These are phyloP conservation scores for Melospiza georgiana DNA, from an alignment of 2,113 vertebrate genomes.

Conservation along the genomic window DNA sequence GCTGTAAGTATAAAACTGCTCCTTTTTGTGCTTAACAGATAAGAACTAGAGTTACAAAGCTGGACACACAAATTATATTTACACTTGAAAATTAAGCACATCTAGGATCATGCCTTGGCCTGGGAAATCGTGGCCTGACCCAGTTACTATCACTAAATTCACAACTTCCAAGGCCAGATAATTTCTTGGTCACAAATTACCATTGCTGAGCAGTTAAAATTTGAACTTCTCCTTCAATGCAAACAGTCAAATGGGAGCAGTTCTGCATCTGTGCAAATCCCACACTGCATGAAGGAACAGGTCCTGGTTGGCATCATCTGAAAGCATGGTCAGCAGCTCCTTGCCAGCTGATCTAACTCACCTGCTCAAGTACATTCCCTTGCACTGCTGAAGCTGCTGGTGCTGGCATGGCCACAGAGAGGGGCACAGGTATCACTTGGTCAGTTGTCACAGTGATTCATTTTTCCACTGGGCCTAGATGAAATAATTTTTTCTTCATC, in stretches of 20 bases:
- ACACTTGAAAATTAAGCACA: background rate
- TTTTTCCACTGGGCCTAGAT: background rate
- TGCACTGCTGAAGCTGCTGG: background rate
- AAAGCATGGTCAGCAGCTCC: background rate
- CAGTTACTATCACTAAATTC: background rate
- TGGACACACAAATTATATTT: background rate
- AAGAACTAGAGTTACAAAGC: background rate
- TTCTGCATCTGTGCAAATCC: background rate
- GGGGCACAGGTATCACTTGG: background rate
- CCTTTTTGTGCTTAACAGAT: background rate
- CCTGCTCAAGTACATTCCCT: background rate
- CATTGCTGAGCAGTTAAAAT: background rate
- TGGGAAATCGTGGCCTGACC: background rate
- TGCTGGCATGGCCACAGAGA: background rate
- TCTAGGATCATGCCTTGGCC: background rate
- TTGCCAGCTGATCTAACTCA: background rate
- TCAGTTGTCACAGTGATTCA: too few species aligned
- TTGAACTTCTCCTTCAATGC: background rate
- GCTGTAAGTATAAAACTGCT: background rate
- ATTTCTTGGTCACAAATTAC: background rate
- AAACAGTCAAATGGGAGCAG: background rate
- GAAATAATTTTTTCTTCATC: background rate
- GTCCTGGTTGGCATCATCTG: background rate
- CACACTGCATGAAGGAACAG: background rate
- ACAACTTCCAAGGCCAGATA: background rate